Evolutionary conservation across 2,113 vertebrate genomes (phyloP), one percentile per base, ranked within the genome.

Genomic region (Paramisgurnus dabryanus): DNA sequence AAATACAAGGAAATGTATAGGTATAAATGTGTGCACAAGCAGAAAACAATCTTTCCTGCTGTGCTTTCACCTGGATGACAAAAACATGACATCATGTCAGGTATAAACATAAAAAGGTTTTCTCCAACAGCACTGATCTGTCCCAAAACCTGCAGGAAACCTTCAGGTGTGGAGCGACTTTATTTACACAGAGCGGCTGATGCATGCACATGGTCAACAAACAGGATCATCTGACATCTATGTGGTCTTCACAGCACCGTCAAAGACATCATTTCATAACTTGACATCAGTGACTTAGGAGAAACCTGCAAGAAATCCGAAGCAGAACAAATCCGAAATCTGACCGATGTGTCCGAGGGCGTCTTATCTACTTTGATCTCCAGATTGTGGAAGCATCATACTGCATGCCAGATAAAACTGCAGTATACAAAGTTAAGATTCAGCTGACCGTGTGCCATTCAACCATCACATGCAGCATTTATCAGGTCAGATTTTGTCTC

Each of bases 211-310:
- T 58, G 80, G 84, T 85, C 77, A 67, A 77, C 74, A 53, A 76
- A 60, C 76, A 83, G 53, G 67, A 79, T 67, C 60, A n/a, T 27
- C 85, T 65, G 40, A 61, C 45, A 57, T 66, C 57, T 82, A 75
- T 80, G 82, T 76, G 55, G 84, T 85, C 83, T 66, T 63, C 83
- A 45, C 55, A 81, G 70, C 71, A 57, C 69, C 74, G 78, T 86
- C 86, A 79, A 78, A 82, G 22, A 82, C 47, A 74, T 83, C 2
- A 87, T 88, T 87, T 83, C 75, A 63, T 43, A 45, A 76, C 86
- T 27, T 86, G 89, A 85, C 64, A 18, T 87, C 88, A 84, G 71
- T 64, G 76, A 53, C 79, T 72, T 57, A 66, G 50, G 67, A 53
- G 64, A 78, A 83, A 83, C 57, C 47, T 75, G 68, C 34, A 12